Conservation (phyloP, 1,140 invertebrate species). For the Druon quercuslanigerum region DNA sequence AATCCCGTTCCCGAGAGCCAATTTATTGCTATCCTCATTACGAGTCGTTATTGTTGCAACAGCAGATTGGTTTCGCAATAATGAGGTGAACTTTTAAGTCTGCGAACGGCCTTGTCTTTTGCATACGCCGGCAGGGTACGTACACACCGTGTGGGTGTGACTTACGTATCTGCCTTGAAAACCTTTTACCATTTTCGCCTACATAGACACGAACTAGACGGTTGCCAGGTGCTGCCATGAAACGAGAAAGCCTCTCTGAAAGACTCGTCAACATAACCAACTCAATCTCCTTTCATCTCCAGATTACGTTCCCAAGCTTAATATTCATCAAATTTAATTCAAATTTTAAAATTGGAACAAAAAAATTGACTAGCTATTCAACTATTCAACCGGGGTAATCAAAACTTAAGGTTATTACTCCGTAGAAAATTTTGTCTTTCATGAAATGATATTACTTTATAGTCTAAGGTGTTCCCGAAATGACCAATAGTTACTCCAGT, state of each 20-base stretch:
- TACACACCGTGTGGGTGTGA: slow-evolving; percentile 40
- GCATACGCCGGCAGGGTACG: slow-evolving; percentile 44
- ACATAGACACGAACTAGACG: slow-evolving; percentile 50
- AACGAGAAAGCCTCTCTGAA: slow-evolving; percentile 40
- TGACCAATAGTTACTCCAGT: too few relatives aligned
- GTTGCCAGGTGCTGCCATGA: slow-evolving; percentile 49
- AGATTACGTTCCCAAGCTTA: background rate
- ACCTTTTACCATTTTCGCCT: slow-evolving; percentile 55
- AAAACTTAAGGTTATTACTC: too few relatives aligned
- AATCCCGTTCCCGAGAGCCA: slow-evolving; percentile 26
- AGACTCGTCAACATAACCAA: background rate
- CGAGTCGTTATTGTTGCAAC: slow-evolving; percentile 51
- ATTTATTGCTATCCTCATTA: slow-evolving; percentile 47
- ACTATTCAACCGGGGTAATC: too few relatives aligned
- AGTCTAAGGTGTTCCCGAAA: too few relatives aligned
- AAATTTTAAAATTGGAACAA: too few relatives aligned
- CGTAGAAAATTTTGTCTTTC: too few relatives aligned
- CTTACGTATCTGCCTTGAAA: slow-evolving; percentile 47
- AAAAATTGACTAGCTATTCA: too few relatives aligned
- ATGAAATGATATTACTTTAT: too few relatives aligned
- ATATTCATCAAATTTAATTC: too few relatives aligned
- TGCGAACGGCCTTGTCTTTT: slow-evolving; percentile 55
- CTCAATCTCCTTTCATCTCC: background rate
- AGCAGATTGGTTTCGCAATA: slow-evolving; percentile 47
- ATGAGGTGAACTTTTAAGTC: slow-evolving; percentile 53